Conservation (phyloP, 2,113 vertebrate genomes). For the Carassius carassius region DNA sequence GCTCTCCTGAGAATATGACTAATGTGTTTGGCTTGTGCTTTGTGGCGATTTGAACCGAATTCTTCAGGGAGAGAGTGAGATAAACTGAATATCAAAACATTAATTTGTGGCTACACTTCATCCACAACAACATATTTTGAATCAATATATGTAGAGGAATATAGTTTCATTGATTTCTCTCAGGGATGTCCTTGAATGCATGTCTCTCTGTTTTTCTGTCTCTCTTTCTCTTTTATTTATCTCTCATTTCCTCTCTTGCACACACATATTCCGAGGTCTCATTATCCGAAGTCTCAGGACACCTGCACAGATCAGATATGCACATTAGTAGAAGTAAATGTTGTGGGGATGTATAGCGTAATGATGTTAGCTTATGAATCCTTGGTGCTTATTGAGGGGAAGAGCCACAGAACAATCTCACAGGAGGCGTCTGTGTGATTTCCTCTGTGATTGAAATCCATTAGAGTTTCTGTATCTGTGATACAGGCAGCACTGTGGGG, state of each 20-base stretch:
- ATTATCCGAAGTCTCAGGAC: background rate
- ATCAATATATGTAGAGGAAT: conserved; percentile 20
- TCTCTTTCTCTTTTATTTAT: background rate
- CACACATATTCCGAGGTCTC: background rate
- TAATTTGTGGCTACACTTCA: background rate
- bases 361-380: conserved; percentile 57
- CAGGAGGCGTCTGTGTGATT: conserved; percentile 39
- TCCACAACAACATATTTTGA: background rate
- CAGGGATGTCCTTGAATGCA: conserved; percentile 9
- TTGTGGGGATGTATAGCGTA: conserved; percentile 24
- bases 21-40: conserved; percentile 23
- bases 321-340: conserved; percentile 57
- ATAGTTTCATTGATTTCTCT: conserved; percentile 14
- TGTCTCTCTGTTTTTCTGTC: background rate
- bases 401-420: conserved; percentile 18
- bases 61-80: background rate
- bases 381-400: conserved; percentile 36
- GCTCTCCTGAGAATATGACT: conserved; percentile 16
- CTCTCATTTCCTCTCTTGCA: conserved; percentile 9
- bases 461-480: conserved; percentile 47
- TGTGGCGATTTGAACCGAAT: conserved; percentile 1
- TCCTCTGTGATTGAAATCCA: conserved; percentile 63
- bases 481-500: conserved; percentile 32
- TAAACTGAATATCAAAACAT: background rate
- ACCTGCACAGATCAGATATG: conserved; percentile 7